phyloP scores from a whole-genome alignment of 2,797 vertebrate genomes.

The Tenualosa thibaudeaui region DNA sequence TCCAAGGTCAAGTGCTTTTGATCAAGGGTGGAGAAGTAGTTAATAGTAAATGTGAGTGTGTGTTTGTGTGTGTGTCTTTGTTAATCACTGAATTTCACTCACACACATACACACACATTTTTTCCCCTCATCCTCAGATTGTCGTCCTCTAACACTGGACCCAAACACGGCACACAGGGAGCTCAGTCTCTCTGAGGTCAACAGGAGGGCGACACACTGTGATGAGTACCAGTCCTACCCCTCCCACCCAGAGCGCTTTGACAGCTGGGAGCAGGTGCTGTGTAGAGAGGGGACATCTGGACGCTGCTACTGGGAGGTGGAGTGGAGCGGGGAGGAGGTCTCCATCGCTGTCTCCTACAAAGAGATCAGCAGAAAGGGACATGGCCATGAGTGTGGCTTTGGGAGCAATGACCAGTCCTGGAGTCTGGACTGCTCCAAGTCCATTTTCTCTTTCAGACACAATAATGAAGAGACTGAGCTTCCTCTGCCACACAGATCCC shows the following conservation, averaged over 20 bases:
- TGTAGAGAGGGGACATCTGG: slow-evolving; percentile 42
- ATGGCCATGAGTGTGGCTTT: slow-evolving; percentile 41
- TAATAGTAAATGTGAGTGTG: not conserved
- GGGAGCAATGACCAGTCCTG: slow-evolving; percentile 52
- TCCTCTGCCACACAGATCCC: not conserved
- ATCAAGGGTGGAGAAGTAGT: no score
- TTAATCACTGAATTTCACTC: not conserved
- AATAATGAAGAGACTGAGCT: slow-evolving; percentile 50
- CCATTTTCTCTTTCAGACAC: slow-evolving; percentile 38
- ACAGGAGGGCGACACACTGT: slow-evolving; percentile 39
- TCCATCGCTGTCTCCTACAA: slow-evolving; percentile 48
- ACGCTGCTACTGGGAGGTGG: slow-evolving; percentile 20
- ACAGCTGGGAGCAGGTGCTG: slow-evolving; percentile 50
- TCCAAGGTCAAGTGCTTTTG: no score
- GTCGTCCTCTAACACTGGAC: slow-evolving; percentile 48
- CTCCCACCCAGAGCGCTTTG: slow-evolving; percentile 44
- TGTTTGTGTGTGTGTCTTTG: not conserved
- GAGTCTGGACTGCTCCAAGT: slow-evolving; percentile 44
- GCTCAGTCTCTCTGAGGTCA: slow-evolving; percentile 43
- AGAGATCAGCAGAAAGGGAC: slow-evolving; percentile 41
- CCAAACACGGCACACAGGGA: slow-evolving; percentile 49
- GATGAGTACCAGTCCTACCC: slow-evolving; percentile 42
- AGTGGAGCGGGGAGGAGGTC: slow-evolving; percentile 26
- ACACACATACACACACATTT: no score
- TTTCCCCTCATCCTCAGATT: slow-evolving; percentile 29